Base-by-base conservation (phyloP, 2,888 invertebrate species). In the Harpalus rubripes region DNA sequence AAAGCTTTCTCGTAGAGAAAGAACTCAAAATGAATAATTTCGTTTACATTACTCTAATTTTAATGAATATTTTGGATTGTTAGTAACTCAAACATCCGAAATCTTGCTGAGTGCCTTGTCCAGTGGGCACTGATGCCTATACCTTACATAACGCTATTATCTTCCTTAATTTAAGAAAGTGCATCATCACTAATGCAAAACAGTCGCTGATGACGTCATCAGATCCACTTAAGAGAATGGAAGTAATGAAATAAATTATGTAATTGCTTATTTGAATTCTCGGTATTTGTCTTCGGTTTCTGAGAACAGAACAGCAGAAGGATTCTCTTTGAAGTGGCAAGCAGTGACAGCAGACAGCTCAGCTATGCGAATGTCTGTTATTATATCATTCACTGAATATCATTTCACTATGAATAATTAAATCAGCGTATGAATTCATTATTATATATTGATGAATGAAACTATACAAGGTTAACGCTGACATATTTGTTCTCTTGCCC, bases 101-200 rank as follows among this genome's bases (percentile, higher is more conserved):
- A 15, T 7, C n/a, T 39, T 39, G 68, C n/a, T 15, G 5, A 68
- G 68, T 39, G 39, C 39, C 39, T 15, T 7, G 26, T 32, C 41
- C 68, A 68, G 15, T 68, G 68, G 7, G 32, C 32, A 32, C 32
- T 32, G 32, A 32, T 5, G 32, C 32, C 32, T 32, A 52, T 18
- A 74, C 18, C 22, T 44, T 18, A 44, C 44, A 74, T 74, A 74
- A 44, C 18, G 72, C 16, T 18, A 74, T 63, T 39, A 74, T 74
- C 44, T 74, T 74, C 44, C 72, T 74, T 41, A 79, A 79, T 79
- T 79, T 79, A 79, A 61, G 59, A 79, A 79, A 79, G 79, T 79
- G 79, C 79, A 79, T 59, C 79, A 79, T 79, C 61, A 79, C 32
- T 39, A 79, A 79, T 79, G 79, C 61, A 79, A 79, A 79, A 79